Base-by-base conservation (phyloP, 2,888 invertebrate genomes). In the Eugnorisma glareosa region DNA sequence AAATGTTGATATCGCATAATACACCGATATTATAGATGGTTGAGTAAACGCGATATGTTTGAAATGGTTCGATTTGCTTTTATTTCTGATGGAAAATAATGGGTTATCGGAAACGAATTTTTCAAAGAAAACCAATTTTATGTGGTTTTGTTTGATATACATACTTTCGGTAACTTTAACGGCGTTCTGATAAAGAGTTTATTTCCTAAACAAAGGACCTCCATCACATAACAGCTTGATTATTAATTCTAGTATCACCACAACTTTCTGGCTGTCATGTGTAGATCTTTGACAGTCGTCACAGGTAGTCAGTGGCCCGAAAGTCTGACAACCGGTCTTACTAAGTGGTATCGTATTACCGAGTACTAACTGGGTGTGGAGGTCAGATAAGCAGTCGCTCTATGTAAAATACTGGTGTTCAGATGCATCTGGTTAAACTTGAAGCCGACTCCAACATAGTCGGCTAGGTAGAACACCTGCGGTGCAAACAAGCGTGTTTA, bases 1-100 rank as follows among this genome's bases (percentile, higher is more conserved):
- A 13, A 59, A 48, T 48, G 24, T 37, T 74, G 28, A 37, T 59
- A 74, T 18, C n/a, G 21, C 73, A 28, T 37, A 59, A 45, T 21
- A 45, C 35, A 21, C 15, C n/a, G 35, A 59, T 45, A 45, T 59
- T 73, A 73, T 15, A 10, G 3, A 45, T 18, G 31, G 3, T 75
- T 75, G 24, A 59, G 57, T 45, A 45, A 61, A 37, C 6, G 6
- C 18, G 13, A 48, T 59, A 59, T 61, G 24, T 74, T 74, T 74
- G 37, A 61, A 74, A 74, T 13, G 24, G 13, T 74, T 59, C 28
- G 7, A 48, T 74, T 74, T 48, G 35, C 31, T 57, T 57, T 57
- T 57, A 35, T 45, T 73, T 0, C 10, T 43, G 35, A 73, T 2
- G 43, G 2, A 35, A 57, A 72, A 73, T 15, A 48, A 48, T 24